phyloP scores from a whole-genome alignment of 2,797 vertebrate genomes.

The Oceanodroma leucorhoa region DNA sequence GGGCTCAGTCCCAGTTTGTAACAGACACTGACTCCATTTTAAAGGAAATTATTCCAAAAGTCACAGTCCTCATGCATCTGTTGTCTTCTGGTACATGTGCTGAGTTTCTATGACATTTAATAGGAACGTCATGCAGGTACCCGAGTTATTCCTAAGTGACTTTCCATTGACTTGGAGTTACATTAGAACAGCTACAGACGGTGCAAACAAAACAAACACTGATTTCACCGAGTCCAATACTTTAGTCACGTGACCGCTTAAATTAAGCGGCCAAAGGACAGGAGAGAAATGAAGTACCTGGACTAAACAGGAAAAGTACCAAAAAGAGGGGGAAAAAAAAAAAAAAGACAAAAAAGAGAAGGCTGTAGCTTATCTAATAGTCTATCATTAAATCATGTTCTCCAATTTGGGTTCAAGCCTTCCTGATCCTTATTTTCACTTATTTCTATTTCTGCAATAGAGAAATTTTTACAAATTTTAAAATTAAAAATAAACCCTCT shows the following conservation, averaged over 20 bases:
- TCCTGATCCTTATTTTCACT: background rate
- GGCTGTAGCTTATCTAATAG: background rate
- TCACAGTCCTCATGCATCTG: accelerated
- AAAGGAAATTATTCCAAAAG: background rate
- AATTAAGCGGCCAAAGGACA: background rate
- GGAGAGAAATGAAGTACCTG: background rate
- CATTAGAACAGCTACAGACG: background rate
- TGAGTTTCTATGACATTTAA: background rate
- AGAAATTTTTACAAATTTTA: background rate
- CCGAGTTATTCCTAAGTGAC: background rate
- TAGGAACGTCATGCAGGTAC: background rate
- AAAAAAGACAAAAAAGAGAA: background rate
- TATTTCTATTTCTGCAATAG: background rate
- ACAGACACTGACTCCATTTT: background rate
- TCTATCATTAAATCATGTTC: background rate
- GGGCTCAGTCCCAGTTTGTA: background rate
- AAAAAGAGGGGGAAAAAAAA: background rate
- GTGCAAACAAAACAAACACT: background rate
- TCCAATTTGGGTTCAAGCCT: background rate
- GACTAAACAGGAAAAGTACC: background rate
- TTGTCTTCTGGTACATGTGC: background rate
- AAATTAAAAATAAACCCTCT: background rate
- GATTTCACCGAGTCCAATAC: background rate
- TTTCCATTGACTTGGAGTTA: background rate
- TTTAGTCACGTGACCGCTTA: background rate